Percentiles rank a stretch among this genome's conserved stretches.
phyloP scores from a whole-genome alignment of 2,797 vertebrate species.

The Scyliorhinus canicula region DNA sequence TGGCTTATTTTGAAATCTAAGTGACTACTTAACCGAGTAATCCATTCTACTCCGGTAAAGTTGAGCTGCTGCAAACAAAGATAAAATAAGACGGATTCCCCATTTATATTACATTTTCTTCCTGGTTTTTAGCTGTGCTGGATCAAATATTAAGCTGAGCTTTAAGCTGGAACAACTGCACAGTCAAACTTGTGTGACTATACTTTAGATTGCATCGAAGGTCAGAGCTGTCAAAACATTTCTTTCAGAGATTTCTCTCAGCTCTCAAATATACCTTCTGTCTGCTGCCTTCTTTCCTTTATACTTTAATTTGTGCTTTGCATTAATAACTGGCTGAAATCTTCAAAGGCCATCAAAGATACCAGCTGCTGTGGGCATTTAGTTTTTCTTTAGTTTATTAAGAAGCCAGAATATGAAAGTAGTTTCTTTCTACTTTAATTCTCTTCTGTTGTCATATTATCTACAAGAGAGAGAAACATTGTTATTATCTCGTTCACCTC shows the following conservation, averaged over 20 bases:
- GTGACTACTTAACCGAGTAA: background rate
- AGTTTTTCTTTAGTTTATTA: background rate
- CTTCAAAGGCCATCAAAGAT: background rate
- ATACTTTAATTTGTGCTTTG: background rate
- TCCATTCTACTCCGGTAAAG: background rate
- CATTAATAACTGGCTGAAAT: conserved; percentile 6
- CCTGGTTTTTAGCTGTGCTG: background rate
- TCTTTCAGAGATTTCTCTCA: conserved; percentile 24
- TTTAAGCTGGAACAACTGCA: background rate
- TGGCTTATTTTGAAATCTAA: background rate
- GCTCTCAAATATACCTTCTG: background rate
- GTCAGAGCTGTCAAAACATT: conserved; percentile 13
- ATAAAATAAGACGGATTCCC: background rate
- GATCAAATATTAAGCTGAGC: background rate
- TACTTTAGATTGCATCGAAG: background rate
- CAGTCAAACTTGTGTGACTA: background rate
- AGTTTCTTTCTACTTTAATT: background rate
- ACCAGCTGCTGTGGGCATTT: background rate
- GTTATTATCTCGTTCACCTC: background rate
- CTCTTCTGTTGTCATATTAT: background rate
- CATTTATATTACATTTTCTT: background rate
- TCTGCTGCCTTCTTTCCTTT: background rate
- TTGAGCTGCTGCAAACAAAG: background rate
- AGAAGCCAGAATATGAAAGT: background rate
- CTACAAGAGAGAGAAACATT: too few species aligned